Base-by-base conservation (phyloP, 2,113 vertebrate species). In the Sinocyclocheilus anshuiensis region DNA sequence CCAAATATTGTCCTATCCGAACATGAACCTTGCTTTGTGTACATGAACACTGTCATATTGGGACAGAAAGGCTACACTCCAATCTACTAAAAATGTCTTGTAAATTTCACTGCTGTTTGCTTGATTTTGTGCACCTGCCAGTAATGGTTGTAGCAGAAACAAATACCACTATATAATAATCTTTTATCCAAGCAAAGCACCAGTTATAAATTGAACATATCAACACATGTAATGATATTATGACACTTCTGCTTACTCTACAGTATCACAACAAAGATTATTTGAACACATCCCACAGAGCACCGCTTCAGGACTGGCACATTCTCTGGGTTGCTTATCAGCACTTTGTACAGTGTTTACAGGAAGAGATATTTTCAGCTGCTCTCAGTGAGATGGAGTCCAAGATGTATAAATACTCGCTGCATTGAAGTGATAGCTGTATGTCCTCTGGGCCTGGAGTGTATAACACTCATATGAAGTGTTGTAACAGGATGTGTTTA, bases 301-400 rank as follows among this genome's bases (percentile, higher is more conserved):
- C 10, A 78, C 4, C 1, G 16, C 24, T 78, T 57, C 26, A 33
- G 76, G 33, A 3, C 50, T 78, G 50, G 76, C 18, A 22, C 76
- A 78, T 36, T 78, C 69, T 42, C 69, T 72, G 69, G 69, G 69
- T 39, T 72, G 4, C 76, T 78, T 78, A 78, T 78, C 76, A 78
- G 76, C 50, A 78, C 76, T 36, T 57, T 78, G 29, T 57, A 33
- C 76, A 33, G 26, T 78, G 45, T 50, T 77, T 77, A 77, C 75
- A 55, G 75, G 76, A 78, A 78, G 76, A 78, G 50, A 78, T 78
- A 78, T 78, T 57, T 78, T 33, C 76, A 78, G 76, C 76, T 57
- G 26, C 76, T 77, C 76, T 22, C 76, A 77, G 16, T 57, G 50
- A 57, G 50, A 57, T 57, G 26, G 9, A 57, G 26, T 78, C 76